Base-by-base conservation (phyloP, 1,140 invertebrate genomes). In the Nylanderia fulva region DNA sequence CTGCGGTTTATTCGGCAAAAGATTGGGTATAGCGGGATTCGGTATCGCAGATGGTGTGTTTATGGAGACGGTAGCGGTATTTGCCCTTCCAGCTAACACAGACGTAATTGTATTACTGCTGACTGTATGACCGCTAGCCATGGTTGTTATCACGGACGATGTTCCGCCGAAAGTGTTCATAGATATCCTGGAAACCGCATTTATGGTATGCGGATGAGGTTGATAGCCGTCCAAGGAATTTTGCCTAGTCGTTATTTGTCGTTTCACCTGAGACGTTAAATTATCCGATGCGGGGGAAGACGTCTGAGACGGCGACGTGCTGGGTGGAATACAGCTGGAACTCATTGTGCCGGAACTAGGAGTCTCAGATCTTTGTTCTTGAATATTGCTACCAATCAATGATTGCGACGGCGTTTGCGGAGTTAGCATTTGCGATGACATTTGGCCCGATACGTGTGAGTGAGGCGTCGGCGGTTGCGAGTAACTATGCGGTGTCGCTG, bases 21-120 rank as follows among this genome's bases (percentile, higher is more conserved):
- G 91, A 88, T 91, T 92, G 7, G 92, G 90, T 84, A 94, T 93
- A 63, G 91, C 91, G 6, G 92, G 89, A 91, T 93, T 94, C 7
- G 92, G 86, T 82, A 93, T 91, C 1, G 91, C 94, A 48, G 96
- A 95, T 21, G 96, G 95, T 4, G 96, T 96, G 89, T 96, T 97
- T 58, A 97, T 96, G 8, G 97, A 97, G 4, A 97, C 96, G 0
- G 96, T 97, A 3, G 96, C 96, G 0, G 97, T 97, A 86, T 97
- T 97, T 0, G 97, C 96, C 92, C 96, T 95, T 27, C 97, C 97
- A 13, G 97, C 97, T 60, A 97, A 92, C 6, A 97, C 97, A 21
- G 97, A 97, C 0, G 97, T 97, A 45, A 97, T 97, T 0, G 97
- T 97, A 87, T 97, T 97, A 86, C 96, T 96, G 64, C 97, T 96